Percentiles rank a stretch among this genome's conserved stretches.
phyloP scores from a whole-genome alignment of 1,140 invertebrate species.

The Mesaphorura yosii region DNA sequence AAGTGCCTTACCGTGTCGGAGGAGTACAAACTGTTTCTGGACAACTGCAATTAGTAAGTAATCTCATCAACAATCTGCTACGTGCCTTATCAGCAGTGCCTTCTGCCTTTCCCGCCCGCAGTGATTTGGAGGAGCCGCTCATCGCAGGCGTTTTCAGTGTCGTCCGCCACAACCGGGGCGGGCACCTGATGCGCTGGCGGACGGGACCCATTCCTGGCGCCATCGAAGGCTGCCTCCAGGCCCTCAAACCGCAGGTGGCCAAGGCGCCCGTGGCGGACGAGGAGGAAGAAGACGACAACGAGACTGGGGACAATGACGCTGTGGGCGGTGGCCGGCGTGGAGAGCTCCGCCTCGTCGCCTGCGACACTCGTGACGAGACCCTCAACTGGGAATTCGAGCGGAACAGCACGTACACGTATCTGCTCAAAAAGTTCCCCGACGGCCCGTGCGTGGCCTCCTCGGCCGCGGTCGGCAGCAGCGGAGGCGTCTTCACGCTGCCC shows the following conservation, averaged over 20 bases:
- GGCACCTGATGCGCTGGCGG: conserved; percentile 19
- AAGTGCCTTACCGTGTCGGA: conserved; percentile 20
- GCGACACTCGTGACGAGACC: conserved; percentile 6
- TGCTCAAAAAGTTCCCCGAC: conserved; percentile 1
- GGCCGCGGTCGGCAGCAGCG: background rate
- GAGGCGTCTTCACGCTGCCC: background rate
- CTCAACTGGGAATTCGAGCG: conserved; percentile 18
- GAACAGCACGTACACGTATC: conserved; percentile 4
- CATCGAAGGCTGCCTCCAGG: conserved; percentile 16
- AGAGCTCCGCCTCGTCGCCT: conserved; percentile 10
- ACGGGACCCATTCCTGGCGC: conserved; percentile 12
- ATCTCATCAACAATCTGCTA: background rate
- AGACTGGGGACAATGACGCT: background rate
- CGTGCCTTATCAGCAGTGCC: background rate
- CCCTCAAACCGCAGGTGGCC: background rate
- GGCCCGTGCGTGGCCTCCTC: conserved; percentile 2
- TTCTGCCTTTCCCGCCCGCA: conserved; percentile 1
- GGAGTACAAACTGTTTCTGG: conserved; percentile 16
- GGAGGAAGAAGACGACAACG: conserved; percentile 3
- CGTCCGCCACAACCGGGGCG: conserved; percentile 18
- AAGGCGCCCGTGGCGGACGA: background rate
- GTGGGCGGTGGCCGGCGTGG: too few relatives aligned
- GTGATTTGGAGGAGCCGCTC: conserved; percentile 11
- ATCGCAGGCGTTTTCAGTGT: conserved; percentile 16
- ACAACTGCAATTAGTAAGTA: conserved; percentile 22